A percentile compares a stretch with the other conserved stretches of the same genome.
phyloP scores from a whole-genome alignment of 92 coral and sea anemone species.

The Montipora capitata region DNA sequence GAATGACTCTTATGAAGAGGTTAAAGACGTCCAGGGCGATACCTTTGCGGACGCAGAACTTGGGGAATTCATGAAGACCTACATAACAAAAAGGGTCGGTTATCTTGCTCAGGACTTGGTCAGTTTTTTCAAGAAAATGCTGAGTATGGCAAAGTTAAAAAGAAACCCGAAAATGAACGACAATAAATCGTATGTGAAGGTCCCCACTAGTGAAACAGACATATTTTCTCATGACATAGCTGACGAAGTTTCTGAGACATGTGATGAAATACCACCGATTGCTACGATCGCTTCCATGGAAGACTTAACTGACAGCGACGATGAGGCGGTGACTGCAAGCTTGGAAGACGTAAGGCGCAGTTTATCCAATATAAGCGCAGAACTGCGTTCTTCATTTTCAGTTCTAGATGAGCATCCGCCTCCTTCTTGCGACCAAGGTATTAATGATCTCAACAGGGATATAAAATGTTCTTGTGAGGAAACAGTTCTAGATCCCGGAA shows the following conservation, averaged over 20 bases:
- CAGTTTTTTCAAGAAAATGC: conserved; percentile 52
- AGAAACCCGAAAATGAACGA: conserved; percentile 22
- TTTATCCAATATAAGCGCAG: conserved; percentile 64
- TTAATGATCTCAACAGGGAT: conserved; percentile 38
- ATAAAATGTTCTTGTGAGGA: conserved; percentile 47
- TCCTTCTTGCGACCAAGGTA: not conserved
- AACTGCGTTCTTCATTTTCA: conserved; percentile 69
- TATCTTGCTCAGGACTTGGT: conserved; percentile 50
- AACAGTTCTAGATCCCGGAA: conserved; percentile 9
- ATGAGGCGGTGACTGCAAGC: conserved; percentile 9
- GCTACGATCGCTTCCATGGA: conserved; percentile 63
- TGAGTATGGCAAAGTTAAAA: conserved; percentile 22
- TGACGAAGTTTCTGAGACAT: conserved; percentile 28
- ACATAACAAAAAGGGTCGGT: conserved; percentile 64
- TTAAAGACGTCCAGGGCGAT: conserved; percentile 46
- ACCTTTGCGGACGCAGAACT: conserved; percentile 77
- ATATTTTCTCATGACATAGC: conserved; percentile 5
- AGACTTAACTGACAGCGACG: conserved; percentile 32
- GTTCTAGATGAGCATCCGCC: not conserved
- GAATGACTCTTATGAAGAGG: conserved; percentile 85
- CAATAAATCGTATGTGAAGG: conserved; percentile 40
- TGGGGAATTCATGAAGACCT: conserved; percentile 77
- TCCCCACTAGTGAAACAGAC: conserved; percentile 31
- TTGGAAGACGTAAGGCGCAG: conserved; percentile 58
- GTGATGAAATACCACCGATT: conserved; percentile 25